Conservation (phyloP, 2,797 vertebrate species). For the Perodicticus potto region DNA sequence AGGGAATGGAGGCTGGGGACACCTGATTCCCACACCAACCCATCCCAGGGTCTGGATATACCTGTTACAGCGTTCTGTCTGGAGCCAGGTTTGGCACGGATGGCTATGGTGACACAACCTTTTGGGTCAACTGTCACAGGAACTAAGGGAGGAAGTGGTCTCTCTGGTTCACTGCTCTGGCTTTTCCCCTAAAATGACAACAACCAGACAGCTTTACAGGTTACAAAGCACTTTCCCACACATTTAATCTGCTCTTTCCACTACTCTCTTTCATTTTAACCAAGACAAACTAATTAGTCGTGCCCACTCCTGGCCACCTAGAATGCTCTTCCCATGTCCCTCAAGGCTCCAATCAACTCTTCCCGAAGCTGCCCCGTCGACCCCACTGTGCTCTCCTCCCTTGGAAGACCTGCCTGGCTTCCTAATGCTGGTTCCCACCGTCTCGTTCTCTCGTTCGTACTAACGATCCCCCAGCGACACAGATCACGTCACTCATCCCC, state of each 20-base stretch:
- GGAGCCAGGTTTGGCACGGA: slow-evolving; percentile 94
- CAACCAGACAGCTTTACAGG: slow-evolving; percentile 14
- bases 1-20: background rate
- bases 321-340: background rate
- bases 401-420: background rate
- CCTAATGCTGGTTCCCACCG: background rate
- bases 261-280: background rate
- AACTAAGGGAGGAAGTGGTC: slow-evolving; percentile 66
- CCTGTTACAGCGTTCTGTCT: slow-evolving; percentile 94
- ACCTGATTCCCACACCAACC: background rate
- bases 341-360: background rate
- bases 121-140: slow-evolving; percentile 89
- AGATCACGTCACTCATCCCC: background rate
- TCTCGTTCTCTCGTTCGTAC: background rate
- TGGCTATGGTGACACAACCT: slow-evolving; percentile 89
- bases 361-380: background rate
- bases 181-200: slow-evolving; percentile 82
- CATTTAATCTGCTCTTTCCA: background rate
- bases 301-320: background rate
- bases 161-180: slow-evolving; percentile 80
- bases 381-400: too few species aligned
- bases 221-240: background rate
- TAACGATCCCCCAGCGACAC: background rate
- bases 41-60: slow-evolving; percentile 66
- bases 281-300: background rate